These are phyloP conservation scores for Probaryconus sp. DNA, from an alignment of 1,140 invertebrate genomes.

Conservation along the genomic window DNA sequence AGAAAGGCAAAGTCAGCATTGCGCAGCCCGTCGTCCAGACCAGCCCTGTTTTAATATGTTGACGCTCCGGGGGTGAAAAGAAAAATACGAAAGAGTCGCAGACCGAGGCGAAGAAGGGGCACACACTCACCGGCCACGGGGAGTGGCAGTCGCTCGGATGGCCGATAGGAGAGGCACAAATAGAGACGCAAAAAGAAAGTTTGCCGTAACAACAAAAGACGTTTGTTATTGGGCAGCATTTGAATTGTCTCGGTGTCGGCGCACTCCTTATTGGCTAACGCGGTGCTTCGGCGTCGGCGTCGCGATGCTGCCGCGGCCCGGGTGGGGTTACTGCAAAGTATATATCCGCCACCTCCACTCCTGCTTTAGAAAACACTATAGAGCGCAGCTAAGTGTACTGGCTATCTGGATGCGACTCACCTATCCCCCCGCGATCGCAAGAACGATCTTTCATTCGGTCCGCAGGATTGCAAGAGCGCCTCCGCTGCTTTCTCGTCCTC, in stretches of 20 bases:
- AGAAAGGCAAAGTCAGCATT: constrained; percentile 71
- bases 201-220: constrained; percentile 79
- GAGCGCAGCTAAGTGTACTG: constrained; percentile 67
- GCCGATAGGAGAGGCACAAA: constrained; percentile 64
- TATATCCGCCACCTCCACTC: constrained; percentile 63
- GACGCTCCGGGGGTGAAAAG: constrained; percentile 68
- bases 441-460: not conserved
- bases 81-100: constrained; percentile 61
- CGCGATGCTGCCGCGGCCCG: constrained; percentile 66
- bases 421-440: constrained; percentile 41
- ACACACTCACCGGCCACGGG: constrained; percentile 8
- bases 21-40: constrained; percentile 61
- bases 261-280: constrained; percentile 76
- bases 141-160: constrained; percentile 50
- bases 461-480: too few relatives aligned
- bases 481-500: constrained; percentile 20
- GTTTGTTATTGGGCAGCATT: constrained; percentile 79
- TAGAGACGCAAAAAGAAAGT: constrained; percentile 73
- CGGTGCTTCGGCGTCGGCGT: constrained; percentile 67
- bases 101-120: not conserved
- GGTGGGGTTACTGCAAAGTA: constrained; percentile 70
- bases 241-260: constrained; percentile 77
- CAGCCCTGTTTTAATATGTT: constrained; percentile 74
- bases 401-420: constrained; percentile 58
- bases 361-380: constrained; percentile 66